Base-by-base conservation (phyloP, 2,797 vertebrate genomes). In the Geotrypetes seraphini region DNA sequence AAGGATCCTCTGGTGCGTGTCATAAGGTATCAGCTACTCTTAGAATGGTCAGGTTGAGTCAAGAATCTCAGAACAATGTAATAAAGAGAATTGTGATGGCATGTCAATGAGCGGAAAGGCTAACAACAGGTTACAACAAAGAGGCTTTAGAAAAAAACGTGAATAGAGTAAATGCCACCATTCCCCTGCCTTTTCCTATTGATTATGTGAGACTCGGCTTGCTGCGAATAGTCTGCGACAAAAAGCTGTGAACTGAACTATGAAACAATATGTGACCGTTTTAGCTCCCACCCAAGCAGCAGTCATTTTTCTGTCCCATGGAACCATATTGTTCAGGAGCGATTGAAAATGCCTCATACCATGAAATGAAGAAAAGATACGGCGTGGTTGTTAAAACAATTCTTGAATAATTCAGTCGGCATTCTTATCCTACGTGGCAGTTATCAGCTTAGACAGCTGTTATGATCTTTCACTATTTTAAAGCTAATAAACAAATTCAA, bases 391-490 rank as follows among this genome's bases (percentile, higher is more conserved):
- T 48, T 62, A 43, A 47, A 57, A 68, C 67, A 70, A 72, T 66
- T 51, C 59, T 23, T 67, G 53, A 69, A 72, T 61, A 70, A 64
- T 40, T 69, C 59, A 68, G 60, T 69, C 63, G 66, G 68, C 60
- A 63, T 66, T 69, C 55, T 69, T 66, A 60, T 66, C 58, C 53
- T 60, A 61, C 69, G 74, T 71, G 61, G 73, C 47, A 53, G 79
- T 90, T 92, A 92, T 92, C 89, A 69, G 79, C 66, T 69, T 52
- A 50, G 67, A 68, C 89, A 92, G 87, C 86, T 83, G 82, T 66
- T 76, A 66, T 50, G 75, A 75, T 83, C 64, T 71, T 77, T 75
- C 52, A 78, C 63, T 79, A 74, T 67, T 81, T 66, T 84, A 83
- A 83, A 76, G 80, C 65, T 77, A 72, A 61, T 63, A 71, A 83